Conservation (phyloP, 2,113 vertebrate genomes). For the Butorides virescens region DNA sequence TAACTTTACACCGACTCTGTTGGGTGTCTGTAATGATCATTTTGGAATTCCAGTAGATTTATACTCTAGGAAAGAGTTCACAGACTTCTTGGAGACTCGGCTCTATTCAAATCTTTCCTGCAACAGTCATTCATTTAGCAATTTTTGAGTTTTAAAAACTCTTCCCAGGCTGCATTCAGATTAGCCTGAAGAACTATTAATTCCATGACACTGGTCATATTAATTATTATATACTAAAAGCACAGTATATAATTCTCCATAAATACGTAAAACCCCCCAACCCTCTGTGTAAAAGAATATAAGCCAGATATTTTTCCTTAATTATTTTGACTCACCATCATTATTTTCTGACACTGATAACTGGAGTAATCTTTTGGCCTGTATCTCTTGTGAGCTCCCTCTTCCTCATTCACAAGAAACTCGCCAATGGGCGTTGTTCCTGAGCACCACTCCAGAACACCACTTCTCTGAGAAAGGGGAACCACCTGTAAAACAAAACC, state of each 20-base stretch:
- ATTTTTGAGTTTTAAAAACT: background rate
- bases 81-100: background rate
- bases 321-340: slow-evolving; percentile 79
- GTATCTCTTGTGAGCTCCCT: slow-evolving; percentile 91
- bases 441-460: slow-evolving; percentile 95
- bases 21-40: background rate
- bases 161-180: background rate
- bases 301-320: background rate
- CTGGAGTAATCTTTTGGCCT: slow-evolving; percentile 82
- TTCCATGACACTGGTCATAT: background rate
- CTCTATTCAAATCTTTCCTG: background rate
- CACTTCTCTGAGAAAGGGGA: slow-evolving; percentile 94
- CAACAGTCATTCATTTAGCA: background rate
- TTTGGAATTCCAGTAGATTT: background rate
- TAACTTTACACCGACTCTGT: background rate
- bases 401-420: slow-evolving; percentile 82
- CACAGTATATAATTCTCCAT: accelerated
- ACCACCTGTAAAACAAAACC: slow-evolving; percentile 82
- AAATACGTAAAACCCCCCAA: background rate
- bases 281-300: background rate
- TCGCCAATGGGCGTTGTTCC: slow-evolving; percentile 93
- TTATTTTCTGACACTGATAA: slow-evolving; percentile 80
- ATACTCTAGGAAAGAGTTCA: background rate
- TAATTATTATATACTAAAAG: background rate
- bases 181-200: background rate